Base-by-base conservation (phyloP, 2,113 vertebrate genomes). In the Quiscalus mexicanus region DNA sequence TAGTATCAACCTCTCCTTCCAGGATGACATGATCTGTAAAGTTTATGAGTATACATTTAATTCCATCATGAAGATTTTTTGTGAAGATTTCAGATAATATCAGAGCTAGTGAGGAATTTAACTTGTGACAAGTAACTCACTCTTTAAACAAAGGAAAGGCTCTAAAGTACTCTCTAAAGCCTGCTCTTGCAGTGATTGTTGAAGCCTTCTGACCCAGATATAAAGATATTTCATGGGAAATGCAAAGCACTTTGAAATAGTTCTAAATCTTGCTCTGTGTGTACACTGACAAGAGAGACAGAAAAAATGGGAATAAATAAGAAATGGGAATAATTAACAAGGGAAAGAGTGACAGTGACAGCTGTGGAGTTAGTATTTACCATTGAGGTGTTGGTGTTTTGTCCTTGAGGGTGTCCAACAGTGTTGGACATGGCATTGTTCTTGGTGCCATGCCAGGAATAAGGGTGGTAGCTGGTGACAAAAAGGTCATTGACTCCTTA, bases 351-450 rank as follows among this genome's bases (percentile, higher is more conserved):
- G 11, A 24, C 14, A 58, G 42, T 35, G 21, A 78, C 35, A 67
- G 4, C 20, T 74, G 20, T 27, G 47, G 4, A 30, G 27, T 47
- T 47, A 33, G 9, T 49, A 70, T 62, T 75, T 47, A 50, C 14
- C 12, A 12, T 14, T 68, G 37, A 0, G 0, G 9, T 45, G 8
- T 49, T 59, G 17, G 23, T 49, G 17, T 24, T 7, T 2, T 45
- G 11, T 58, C 24, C 23, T 56, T 21, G 16, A 93, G 24, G 4
- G 12, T n/a, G 6, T 63, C 6, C 2, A 3, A 63, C 21, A 27
- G 28, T 21, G 9, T 35, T 50, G 24, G 10, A 37, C 5, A 15
- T 50, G 8, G 49, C 27, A 11, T 21, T 33, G 58, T 41, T 79
- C 37, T 41, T 22, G 62, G 12, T 42, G 15, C 13, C 20, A 28